A percentile compares a stretch with the other conserved stretches of the same genome.
These are phyloP conservation scores for Mionectes macconnelli DNA, from an alignment of 2,113 vertebrate genomes.

Conservation along the genomic window DNA sequence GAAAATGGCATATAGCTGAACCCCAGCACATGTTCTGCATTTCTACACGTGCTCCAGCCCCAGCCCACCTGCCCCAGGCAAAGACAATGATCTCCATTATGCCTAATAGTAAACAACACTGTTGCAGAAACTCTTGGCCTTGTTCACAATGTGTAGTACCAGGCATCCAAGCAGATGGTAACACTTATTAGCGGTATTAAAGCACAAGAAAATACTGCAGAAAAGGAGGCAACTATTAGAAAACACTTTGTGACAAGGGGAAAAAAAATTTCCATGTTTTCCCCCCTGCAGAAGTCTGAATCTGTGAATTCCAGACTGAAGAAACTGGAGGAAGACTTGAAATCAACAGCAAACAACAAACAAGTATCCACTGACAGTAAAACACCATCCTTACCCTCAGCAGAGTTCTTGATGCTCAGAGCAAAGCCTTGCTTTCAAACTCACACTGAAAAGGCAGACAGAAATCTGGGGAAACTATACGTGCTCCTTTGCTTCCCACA, in stretches of 20 bases:
- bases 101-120: neutral
- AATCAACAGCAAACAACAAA: neutral
- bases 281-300: conserved; percentile 15
- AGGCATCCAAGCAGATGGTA: conserved; percentile 42
- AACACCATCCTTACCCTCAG: neutral
- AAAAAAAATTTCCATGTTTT: neutral
- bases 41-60: neutral
- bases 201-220: neutral
- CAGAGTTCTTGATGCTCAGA: neutral
- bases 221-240: conserved; percentile 22
- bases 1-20: neutral
- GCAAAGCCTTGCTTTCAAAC: neutral
- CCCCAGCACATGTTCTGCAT: conserved; percentile 33
- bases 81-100: conserved; percentile 20
- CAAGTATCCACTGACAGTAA: neutral
- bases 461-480: neutral
- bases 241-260: neutral
- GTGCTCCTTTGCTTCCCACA: neutral
- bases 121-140: neutral
- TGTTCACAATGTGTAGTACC: neutral
- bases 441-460: neutral
- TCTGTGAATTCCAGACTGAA: conserved; percentile 12
- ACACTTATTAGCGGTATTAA: conserved; percentile 39
- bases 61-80: conserved; percentile 44
- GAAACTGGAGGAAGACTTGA: neutral